Evolutionary conservation across 2,113 vertebrate genomes (phyloP).

Genomic region (Plecturocebus donacophilus): DNA sequence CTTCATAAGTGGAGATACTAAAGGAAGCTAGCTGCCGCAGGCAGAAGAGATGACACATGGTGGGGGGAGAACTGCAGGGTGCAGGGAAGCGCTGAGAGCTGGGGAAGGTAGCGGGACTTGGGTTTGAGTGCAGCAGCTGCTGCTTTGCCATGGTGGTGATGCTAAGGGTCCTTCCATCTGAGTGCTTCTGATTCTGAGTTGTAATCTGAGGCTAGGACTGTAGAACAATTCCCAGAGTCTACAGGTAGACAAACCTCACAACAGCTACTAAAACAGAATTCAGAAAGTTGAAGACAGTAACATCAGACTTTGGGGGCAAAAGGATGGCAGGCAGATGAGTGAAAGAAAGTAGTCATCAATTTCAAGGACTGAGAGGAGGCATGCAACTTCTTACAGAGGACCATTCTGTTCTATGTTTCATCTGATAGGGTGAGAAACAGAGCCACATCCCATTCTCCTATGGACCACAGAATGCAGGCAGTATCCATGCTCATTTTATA

Average conservation of each 20-base stretch:
- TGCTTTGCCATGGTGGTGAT: rapidly evolving
- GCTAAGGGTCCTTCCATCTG: rapidly evolving
- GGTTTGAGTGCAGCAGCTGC: background rate
- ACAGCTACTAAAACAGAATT: rapidly evolving
- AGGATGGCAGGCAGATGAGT: background rate
- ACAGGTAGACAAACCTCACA: background rate
- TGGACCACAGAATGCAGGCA: background rate
- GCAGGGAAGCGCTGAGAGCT: background rate
- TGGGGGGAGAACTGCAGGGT: background rate
- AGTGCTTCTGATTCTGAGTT: rapidly evolving
- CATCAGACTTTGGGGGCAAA: rapidly evolving
- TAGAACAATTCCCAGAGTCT: rapidly evolving
- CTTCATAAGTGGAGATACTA: background rate
- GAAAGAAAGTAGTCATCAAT: too few species aligned
- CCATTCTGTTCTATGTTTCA: rapidly evolving
- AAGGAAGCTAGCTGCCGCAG: background rate
- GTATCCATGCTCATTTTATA: rapidly evolving
- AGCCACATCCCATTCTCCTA: rapidly evolving
- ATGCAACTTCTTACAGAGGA: rapidly evolving
- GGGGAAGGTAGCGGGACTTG: too few species aligned
- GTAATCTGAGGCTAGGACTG: too few species aligned
- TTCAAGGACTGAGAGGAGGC: background rate
- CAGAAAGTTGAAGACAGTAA: rapidly evolving
- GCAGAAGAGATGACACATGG: rapidly evolving
- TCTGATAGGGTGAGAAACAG: too few species aligned